Evolutionary conservation across 2,113 vertebrate genomes (phyloP), one percentile per base, ranked within the genome.

Genomic region (Pluvianellus socialis): DNA sequence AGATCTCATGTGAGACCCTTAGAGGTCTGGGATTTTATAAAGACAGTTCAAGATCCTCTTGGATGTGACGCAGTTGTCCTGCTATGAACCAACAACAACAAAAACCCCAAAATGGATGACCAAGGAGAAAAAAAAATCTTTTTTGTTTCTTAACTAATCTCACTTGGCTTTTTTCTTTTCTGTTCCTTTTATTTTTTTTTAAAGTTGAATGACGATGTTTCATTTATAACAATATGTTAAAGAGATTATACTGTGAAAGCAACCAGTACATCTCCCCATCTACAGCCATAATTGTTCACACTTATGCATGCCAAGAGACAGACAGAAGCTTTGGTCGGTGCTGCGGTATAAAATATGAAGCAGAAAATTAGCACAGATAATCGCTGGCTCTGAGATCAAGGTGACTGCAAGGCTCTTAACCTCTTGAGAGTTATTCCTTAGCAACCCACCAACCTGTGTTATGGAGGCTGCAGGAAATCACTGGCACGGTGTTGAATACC

Each of bases 361-460:
- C 42, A 94, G 40, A 83, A 88, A 95, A 86, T 93, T 77, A 90
- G 40, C 38, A 30, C 52, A 28, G 28, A 23, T 76, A 82, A 86
- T 70, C 67, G 81, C 21, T 67, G 44, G 11, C 65, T 44, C 65
- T 79, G 86, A 68, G 62, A 95, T 72, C 30, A 94, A 90, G 73
- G 92, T 90, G 82, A 84, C 61, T 92, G 62, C 35, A 61, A 38
- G 21, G 33, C 49, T 85, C 28, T 92, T 80, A 91, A 91, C 82
- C 79, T 90, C 79, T 55, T 61, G 79, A 71, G 85, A 91, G 45
- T 62, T 76, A 84, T 91, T 92, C 88, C 76, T 89, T 89, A 96
- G 75, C 92, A 96, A 91, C 76, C 28, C 55, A 94, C n/a, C 28
- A 93, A 50, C 61, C 65, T 92, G 49, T 73, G 83, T 74, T 84